phyloP scores from a whole-genome alignment of 1,140 invertebrate species.

The Trichonephila clavata region DNA sequence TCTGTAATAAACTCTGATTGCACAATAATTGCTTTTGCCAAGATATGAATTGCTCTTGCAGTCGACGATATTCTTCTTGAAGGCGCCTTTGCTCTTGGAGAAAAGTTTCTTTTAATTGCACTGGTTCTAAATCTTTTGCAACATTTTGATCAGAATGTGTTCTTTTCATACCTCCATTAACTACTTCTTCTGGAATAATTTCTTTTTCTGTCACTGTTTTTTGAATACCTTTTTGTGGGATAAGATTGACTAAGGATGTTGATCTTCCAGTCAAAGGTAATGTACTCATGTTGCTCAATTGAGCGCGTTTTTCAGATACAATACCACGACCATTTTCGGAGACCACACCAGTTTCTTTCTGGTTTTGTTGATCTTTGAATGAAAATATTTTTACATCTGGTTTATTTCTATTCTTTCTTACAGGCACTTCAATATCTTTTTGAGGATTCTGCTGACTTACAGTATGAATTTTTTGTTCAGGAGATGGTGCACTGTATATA shows the following conservation, averaged over 20 bases:
- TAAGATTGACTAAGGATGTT: conserved; percentile 63
- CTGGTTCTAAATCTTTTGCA: conserved; percentile 49
- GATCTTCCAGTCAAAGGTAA: conserved; percentile 73
- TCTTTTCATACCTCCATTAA: conserved; percentile 62
- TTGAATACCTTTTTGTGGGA: conserved; percentile 50
- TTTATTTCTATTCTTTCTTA: conserved; percentile 44
- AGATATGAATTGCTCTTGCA: conserved; percentile 78
- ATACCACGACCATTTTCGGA: conserved; percentile 12
- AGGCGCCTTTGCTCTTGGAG: conserved; percentile 74
- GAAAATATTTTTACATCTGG: conserved; percentile 64
- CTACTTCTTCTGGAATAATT: background rate
- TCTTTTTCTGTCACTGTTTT: background rate
- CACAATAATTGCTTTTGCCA: conserved; percentile 78
- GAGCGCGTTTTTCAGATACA: conserved; percentile 48
- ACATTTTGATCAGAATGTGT: conserved; percentile 74
- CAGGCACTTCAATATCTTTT: conserved; percentile 25
- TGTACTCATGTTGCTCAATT: conserved; percentile 60
- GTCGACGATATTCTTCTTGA: conserved; percentile 77
- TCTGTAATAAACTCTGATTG: conserved; percentile 78
- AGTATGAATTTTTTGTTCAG: background rate
- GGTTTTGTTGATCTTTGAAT: conserved; percentile 56
- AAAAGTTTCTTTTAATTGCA: conserved; percentile 50
- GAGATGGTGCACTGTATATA: conserved; percentile 56
- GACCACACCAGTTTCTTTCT: background rate
- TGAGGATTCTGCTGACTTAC: background rate